phyloP scores from a whole-genome alignment of 1,140 invertebrate species.

The Megathymus violae region DNA sequence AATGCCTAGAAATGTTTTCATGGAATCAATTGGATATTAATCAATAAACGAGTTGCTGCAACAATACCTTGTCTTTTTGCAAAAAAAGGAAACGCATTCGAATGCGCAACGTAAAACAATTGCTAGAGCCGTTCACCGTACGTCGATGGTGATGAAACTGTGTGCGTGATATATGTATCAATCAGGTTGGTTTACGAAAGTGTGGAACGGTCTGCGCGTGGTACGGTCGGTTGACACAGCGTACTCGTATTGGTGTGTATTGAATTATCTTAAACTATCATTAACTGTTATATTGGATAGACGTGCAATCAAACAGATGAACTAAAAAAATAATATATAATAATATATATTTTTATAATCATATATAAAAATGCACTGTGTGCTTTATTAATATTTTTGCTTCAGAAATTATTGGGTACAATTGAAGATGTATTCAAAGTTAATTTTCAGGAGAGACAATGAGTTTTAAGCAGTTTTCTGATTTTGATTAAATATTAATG shows the following conservation, averaged over 20 bases:
- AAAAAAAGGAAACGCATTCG: slow-evolving; percentile 55
- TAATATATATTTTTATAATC: no score
- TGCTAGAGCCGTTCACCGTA: slow-evolving; percentile 47
- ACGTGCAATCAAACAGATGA: no score
- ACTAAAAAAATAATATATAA: no score
- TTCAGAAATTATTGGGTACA: no score
- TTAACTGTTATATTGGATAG: no score
- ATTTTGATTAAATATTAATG: no score
- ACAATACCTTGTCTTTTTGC: slow-evolving; percentile 24
- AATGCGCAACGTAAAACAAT: slow-evolving; percentile 61
- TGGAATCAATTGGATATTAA: slow-evolving; percentile 12
- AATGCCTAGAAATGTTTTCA: slow-evolving; percentile 28
- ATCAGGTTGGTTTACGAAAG: slow-evolving; percentile 73
- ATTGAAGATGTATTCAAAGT: no score
- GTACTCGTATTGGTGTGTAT: slow-evolving; percentile 34
- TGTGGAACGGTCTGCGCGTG: slow-evolving; percentile 37
- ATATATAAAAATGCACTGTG: no score
- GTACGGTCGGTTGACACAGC: slow-evolving; percentile 45
- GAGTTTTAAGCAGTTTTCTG: no score
- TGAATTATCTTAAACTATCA: slow-evolving; percentile 16
- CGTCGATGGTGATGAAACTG: slow-evolving; percentile 69
- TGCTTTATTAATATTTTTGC: no score
- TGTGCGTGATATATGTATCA: slow-evolving; percentile 74
- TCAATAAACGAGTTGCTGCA: slow-evolving; percentile 30
- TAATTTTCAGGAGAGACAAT: no score